Conservation (phyloP, 2,113 vertebrate species). For the Rostratula benghalensis region DNA sequence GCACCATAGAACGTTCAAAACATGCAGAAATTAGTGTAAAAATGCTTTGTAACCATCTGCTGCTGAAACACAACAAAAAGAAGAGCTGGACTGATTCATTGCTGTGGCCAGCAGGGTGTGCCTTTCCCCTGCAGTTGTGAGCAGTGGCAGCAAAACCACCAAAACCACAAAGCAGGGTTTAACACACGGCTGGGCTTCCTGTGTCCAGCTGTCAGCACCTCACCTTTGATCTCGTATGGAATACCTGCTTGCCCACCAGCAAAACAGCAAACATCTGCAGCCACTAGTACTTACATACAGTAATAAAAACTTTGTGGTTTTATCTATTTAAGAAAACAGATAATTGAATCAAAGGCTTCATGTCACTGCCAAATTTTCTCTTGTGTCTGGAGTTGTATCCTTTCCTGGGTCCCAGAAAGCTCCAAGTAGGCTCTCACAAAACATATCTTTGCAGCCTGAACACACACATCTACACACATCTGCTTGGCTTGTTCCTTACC, state of each 20-base stretch:
- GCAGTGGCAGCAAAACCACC: neutral
- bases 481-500: neutral
- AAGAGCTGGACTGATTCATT: neutral
- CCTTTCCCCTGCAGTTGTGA: neutral
- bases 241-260: neutral
- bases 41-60: neutral
- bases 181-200: neutral
- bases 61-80: neutral
- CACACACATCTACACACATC: neutral
- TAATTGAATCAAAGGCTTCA: neutral
- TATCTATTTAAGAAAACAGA: neutral
- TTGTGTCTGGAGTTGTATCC: neutral
- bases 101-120: slow-evolving; percentile 24
- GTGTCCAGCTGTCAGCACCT: neutral
- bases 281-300: neutral
- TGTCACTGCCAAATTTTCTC: neutral
- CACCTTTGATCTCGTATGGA: neutral
- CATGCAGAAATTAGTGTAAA: neutral
- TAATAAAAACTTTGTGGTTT: neutral
- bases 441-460: neutral
- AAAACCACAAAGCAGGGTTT: neutral
- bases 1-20: neutral
- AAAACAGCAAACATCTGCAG: neutral
- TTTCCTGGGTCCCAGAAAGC: neutral
- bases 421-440: neutral